Conservation (phyloP, 1,140 invertebrate species). For the Habropoda laboriosa region DNA sequence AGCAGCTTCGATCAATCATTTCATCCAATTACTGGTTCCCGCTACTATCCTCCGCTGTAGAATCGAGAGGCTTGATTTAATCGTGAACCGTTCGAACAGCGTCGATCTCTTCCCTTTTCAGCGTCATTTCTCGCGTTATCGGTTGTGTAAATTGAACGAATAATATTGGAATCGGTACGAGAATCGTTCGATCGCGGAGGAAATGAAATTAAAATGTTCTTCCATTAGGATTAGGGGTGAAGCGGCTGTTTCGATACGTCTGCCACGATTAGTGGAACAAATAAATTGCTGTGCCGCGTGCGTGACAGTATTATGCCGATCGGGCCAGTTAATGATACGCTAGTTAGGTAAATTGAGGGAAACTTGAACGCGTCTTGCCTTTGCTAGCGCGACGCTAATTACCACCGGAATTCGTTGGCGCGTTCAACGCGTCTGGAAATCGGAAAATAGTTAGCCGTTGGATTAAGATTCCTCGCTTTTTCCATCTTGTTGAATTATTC, state of each 20-base stretch:
- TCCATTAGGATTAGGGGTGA: background rate
- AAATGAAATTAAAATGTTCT: background rate
- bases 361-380: background rate
- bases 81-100: background rate
- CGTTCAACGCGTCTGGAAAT: background rate
- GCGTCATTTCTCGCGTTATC: background rate
- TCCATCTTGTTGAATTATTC: no score
- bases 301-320: slow-evolving; percentile 13
- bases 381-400: slow-evolving; percentile 19
- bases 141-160: no score
- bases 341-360: slow-evolving; percentile 25
- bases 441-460: background rate
- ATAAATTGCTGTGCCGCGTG: slow-evolving; percentile 17
- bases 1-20: slow-evolving; percentile 47
- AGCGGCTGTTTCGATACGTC: background rate
- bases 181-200: no score
- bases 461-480: background rate
- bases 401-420: background rate
- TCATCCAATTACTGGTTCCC: slow-evolving; percentile 51
- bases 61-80: background rate
- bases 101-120: background rate
- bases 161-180: no score
- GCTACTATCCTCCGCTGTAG: slow-evolving; percentile 6
- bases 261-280: background rate
- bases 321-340: slow-evolving; percentile 4